Evolutionary conservation across 1,140 invertebrate genomes (phyloP).

Genomic region (Nasonia vitripennis): DNA sequence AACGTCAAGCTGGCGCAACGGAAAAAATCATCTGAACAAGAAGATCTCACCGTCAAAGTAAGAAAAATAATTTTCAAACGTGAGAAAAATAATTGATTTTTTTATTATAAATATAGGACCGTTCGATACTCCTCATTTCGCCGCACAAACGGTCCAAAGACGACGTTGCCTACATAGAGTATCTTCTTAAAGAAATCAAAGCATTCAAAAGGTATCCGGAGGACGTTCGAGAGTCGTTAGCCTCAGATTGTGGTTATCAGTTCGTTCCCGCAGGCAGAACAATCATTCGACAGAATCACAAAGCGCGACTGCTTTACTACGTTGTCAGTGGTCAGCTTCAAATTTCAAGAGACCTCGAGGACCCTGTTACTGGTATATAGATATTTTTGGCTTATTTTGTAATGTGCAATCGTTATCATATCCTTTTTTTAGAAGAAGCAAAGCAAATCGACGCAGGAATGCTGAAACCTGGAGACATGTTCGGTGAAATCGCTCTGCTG

Average conservation of each 20-base stretch:
- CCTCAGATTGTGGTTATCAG: conserved; percentile 76
- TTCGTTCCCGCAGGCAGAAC: conserved; percentile 75
- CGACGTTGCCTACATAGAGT: conserved; percentile 54
- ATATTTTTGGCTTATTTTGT: too few relatives aligned
- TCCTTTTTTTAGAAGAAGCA: conserved; percentile 54
- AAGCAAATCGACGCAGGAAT: conserved; percentile 58
- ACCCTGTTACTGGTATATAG: conserved; percentile 71
- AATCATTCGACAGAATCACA: conserved; percentile 77
- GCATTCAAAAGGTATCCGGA: conserved; percentile 66
- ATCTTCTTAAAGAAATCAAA: conserved; percentile 58
- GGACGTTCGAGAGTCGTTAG: conserved; percentile 75
- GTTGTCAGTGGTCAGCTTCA: conserved; percentile 77
- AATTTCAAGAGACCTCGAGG: conserved; percentile 73
- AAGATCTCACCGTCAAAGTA: conserved; percentile 36
- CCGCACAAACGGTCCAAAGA: conserved; percentile 52
- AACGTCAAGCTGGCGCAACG: conserved; percentile 74
- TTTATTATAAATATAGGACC: conserved; percentile 59
- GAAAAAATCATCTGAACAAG: conserved; percentile 61
- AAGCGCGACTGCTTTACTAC: conserved; percentile 77
- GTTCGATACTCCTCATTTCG: conserved; percentile 58
- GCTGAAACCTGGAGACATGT: conserved; percentile 75
- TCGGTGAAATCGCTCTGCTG: conserved; percentile 79
- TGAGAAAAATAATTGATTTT: not conserved
- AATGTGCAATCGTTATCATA: not conserved
- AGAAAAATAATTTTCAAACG: not conserved